These are phyloP conservation scores for Syndactyla subalaris DNA, from an alignment of 2,797 vertebrate genomes.

Conservation along the genomic window DNA sequence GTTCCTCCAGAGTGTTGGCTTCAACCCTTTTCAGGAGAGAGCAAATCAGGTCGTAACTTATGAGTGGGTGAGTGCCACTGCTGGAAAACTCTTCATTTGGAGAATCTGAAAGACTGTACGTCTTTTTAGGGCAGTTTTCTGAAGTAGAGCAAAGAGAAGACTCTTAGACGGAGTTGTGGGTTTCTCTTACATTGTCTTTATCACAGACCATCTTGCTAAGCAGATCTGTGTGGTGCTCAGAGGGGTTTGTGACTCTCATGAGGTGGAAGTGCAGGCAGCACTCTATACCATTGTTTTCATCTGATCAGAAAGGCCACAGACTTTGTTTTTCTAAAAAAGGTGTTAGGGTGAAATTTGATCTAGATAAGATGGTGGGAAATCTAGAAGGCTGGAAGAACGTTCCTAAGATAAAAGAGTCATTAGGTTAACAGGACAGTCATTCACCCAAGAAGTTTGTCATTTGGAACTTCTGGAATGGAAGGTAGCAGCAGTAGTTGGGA, in stretches of 20 bases:
- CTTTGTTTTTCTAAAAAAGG: neutral
- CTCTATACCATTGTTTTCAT: neutral
- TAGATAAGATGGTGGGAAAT: neutral
- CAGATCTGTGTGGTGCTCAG: neutral
- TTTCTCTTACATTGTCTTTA: neutral
- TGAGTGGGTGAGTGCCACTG: conserved; percentile 89
- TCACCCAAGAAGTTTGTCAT: neutral
- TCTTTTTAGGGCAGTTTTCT: neutral
- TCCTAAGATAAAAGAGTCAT: neutral
- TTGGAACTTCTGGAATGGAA: neutral
- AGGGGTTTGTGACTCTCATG: neutral
- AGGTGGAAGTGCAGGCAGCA: neutral
- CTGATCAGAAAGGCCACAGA: neutral
- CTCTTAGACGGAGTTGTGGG: neutral
- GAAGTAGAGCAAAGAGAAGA: neutral
- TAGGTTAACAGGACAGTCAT: neutral
- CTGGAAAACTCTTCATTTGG: neutral
- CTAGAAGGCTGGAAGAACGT: neutral
- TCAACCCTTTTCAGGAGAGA: conserved; percentile 90
- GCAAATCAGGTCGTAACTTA: conserved; percentile 98
- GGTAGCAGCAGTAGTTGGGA: neutral
- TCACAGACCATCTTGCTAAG: neutral
- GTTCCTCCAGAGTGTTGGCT: conserved; percentile 81
- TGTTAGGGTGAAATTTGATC: neutral
- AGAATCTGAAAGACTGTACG: neutral